Evolutionary conservation across 2,888 invertebrate genomes (phyloP).

Genomic region (Anagyrus pseudococci): DNA sequence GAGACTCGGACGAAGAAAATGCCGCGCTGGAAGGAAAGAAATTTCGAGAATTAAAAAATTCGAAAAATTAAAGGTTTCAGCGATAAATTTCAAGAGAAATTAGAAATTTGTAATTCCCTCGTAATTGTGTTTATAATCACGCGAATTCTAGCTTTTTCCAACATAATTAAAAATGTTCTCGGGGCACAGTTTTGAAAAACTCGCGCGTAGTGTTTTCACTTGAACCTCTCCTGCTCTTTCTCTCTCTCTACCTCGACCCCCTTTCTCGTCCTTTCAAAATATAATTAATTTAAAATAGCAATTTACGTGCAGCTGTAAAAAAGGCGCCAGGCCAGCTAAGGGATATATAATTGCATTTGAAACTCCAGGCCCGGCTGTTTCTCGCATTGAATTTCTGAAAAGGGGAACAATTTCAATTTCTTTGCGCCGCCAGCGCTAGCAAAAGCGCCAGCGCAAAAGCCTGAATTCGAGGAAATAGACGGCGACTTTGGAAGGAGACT

Average conservation of each 20-base stretch:
- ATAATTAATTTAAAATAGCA: background rate
- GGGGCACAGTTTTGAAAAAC: background rate
- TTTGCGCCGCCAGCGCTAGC: background rate
- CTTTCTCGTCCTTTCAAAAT: background rate
- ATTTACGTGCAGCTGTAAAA: too few relatives aligned
- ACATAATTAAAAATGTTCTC: too few relatives aligned
- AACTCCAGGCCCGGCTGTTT: background rate
- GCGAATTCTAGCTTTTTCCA: too few relatives aligned
- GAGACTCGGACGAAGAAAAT: too few relatives aligned
- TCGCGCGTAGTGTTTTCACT: background rate
- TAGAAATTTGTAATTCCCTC: too few relatives aligned
- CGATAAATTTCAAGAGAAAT: too few relatives aligned
- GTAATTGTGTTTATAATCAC: too few relatives aligned
- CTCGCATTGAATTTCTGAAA: background rate
- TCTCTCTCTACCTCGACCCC: background rate
- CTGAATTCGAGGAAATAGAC: background rate
- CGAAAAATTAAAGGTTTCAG: too few relatives aligned
- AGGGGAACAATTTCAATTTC: background rate
- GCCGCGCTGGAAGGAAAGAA: too few relatives aligned
- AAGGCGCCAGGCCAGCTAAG: background rate
- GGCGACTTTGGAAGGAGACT: too few relatives aligned
- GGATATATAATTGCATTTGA: background rate
- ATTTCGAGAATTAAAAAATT: too few relatives aligned
- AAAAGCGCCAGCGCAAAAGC: background rate
- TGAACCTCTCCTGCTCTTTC: background rate